Conservation (phyloP, 1,140 invertebrate genomes). For the Andricus grossulariae region DNA sequence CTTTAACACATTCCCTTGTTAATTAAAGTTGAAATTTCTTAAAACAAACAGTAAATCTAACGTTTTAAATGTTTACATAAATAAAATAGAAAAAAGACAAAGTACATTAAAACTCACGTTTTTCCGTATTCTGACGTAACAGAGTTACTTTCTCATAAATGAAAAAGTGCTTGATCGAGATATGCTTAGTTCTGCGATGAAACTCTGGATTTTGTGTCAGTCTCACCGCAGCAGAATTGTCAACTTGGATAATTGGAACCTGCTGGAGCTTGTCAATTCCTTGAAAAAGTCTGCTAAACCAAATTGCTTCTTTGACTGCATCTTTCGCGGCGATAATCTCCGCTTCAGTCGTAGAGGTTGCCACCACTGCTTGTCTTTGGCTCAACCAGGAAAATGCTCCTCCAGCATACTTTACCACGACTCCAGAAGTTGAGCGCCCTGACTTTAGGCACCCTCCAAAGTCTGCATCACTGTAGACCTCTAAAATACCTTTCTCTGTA, state of each 20-base stretch:
- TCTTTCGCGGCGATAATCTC: constrained; percentile 54
- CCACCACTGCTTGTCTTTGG: constrained; percentile 61
- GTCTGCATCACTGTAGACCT: constrained; percentile 66
- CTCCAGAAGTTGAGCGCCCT: constrained; percentile 60
- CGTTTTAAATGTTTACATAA: too few relatives aligned
- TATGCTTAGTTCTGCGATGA: constrained; percentile 69
- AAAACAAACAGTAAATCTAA: too few relatives aligned
- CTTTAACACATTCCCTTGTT: too few relatives aligned
- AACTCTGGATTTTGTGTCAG: constrained; percentile 66
- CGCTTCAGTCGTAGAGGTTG: constrained; percentile 58
- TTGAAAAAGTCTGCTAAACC: constrained; percentile 52
- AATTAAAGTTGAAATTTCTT: too few relatives aligned
- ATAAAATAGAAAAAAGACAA: too few relatives aligned
- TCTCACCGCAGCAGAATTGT: constrained; percentile 59
- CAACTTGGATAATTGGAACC: constrained; percentile 42
- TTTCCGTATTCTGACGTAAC: too few relatives aligned
- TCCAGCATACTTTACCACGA: constrained; percentile 58
- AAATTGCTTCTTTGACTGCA: constrained; percentile 58
- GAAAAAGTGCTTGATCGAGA: constrained; percentile 65
- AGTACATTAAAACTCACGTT: too few relatives aligned
- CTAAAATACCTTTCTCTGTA: constrained; percentile 39
- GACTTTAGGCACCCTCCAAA: constrained; percentile 61
- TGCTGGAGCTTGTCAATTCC: too few relatives aligned
- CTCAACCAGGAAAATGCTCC: constrained; percentile 63
- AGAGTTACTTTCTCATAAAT: constrained; percentile 59